Evolutionary conservation across 2,888 invertebrate species (phyloP), one percentile per base, ranked within the genome.

Genomic region (Metacarcinus magister): DNA sequence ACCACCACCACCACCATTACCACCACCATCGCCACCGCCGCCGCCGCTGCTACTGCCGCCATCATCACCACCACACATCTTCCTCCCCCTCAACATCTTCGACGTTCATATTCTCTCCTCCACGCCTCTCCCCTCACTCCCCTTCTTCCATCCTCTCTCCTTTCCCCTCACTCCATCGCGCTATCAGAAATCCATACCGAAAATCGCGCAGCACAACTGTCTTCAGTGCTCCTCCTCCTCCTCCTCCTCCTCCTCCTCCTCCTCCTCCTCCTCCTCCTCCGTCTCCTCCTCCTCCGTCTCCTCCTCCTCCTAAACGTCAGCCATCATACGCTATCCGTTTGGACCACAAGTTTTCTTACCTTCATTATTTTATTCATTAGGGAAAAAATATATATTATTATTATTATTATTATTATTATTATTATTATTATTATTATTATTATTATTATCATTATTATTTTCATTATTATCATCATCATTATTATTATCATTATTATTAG

Each of bases 141-240:
- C 87, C 82, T 32, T 46, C 28, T 4, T 23, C 82, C 46, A 43
- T 32, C 87, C 46, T 28, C 94, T 44, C 32, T 82, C 32, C 46
- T 82, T 32, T 39, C 67, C 67, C 75, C 60, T 39, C 75, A 43
- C 44, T 43, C 94, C 94, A 94, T 94, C 94, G 32, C 87, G 16
- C 82, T 94, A 94, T 94, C 94, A 94, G 94, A 94, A 94, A 94
- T 94, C 94, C 46, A 94, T 94, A 89, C 54, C 44, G 75, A 93
- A 75, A 82, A 93, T 82, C 75, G 43, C 94, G 39, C 32, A 39
- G n/a, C 13, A 23, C 28, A 44, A 94, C 32, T 54, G 67, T 46
- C 87, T 32, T 87, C n/a, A 39, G 60, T 54, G 0, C 28, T 43
- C 28, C 46, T 13, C 44, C 28, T 48, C n/a, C 28, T 48, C 16